Conservation (phyloP, 2,113 vertebrate genomes). For the Neogobius melanostomus region DNA sequence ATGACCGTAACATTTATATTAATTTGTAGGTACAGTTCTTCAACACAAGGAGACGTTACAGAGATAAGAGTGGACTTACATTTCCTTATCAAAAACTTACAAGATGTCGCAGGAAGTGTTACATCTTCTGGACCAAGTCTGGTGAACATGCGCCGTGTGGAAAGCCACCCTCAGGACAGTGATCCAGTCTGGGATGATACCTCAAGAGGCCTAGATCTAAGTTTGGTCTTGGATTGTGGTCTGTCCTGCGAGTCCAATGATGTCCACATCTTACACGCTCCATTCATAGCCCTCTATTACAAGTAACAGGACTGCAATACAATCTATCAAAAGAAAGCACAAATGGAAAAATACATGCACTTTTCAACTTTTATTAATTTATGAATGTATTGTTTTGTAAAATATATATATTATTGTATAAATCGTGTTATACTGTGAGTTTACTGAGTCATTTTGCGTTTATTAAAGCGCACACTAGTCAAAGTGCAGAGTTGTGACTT, state of each 20-base stretch:
- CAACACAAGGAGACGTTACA: slow-evolving; percentile 39
- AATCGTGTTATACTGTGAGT: slow-evolving; percentile 64
- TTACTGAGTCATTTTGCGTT: slow-evolving; percentile 43
- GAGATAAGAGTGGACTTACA: slow-evolving; percentile 77
- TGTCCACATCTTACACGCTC: slow-evolving; percentile 68
- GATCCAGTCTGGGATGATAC: slow-evolving; percentile 51
- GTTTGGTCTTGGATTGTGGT: slow-evolving; percentile 72
- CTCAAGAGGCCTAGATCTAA: slow-evolving; percentile 46
- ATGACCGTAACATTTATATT: slow-evolving; percentile 4
- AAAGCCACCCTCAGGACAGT: slow-evolving; percentile 4
- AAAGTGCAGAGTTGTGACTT: slow-evolving; percentile 1
- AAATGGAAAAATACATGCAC: slow-evolving; percentile 64
- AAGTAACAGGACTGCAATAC: slow-evolving; percentile 35
- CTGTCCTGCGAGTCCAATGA: slow-evolving; percentile 59
- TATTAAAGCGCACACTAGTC: slow-evolving; percentile 40
- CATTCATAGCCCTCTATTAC: slow-evolving; percentile 77
- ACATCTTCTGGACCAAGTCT: slow-evolving; percentile 29
- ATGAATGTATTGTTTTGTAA: slow-evolving; percentile 61
- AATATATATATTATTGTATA: slow-evolving; percentile 58
- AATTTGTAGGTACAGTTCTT: slow-evolving; percentile 64
- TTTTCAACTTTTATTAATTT: slow-evolving; percentile 73
- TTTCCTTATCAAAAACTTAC: slow-evolving; percentile 71
- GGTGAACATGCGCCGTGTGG: slow-evolving; percentile 50
- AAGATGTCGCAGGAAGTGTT: slow-evolving; percentile 41
- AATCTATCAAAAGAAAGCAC: not conserved